Evolutionary conservation across 2,797 vertebrate species (phyloP).

Genomic region (Champsocephalus gunnari): DNA sequence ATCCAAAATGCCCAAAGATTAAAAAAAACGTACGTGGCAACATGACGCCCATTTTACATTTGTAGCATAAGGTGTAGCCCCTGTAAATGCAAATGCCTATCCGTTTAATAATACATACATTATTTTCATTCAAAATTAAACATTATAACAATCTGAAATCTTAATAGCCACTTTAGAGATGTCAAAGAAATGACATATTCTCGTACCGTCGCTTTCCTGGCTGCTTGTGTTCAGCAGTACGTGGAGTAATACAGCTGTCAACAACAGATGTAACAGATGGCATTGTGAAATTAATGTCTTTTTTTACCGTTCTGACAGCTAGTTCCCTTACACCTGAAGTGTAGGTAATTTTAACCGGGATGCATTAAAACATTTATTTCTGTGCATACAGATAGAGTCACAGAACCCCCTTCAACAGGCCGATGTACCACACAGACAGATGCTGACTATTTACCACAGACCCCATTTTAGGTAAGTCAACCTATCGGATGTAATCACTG

Average conservation of each 20-base stretch:
- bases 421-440: slow-evolving; percentile 21
- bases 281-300: slow-evolving; percentile 17
- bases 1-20: slow-evolving; percentile 48
- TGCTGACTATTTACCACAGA: slow-evolving; percentile 24
- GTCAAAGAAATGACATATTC: too few species aligned
- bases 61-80: background rate
- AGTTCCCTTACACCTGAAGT: slow-evolving; percentile 17
- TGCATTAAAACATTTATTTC: slow-evolving; percentile 27
- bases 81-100: background rate
- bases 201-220: slow-evolving; percentile 30
- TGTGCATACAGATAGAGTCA: background rate
- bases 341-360: slow-evolving; percentile 36
- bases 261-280: slow-evolving; percentile 25
- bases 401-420: slow-evolving; percentile 8
- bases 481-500: slow-evolving; percentile 36
- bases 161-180: slow-evolving; percentile 21
- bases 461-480: slow-evolving; percentile 20
- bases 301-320: slow-evolving; percentile 23
- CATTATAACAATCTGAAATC: slow-evolving; percentile 38
- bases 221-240: slow-evolving; percentile 33
- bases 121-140: slow-evolving; percentile 20
- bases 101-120: background rate
- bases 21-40: slow-evolving; percentile 37
- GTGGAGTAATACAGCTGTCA: slow-evolving; percentile 8
- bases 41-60: slow-evolving; percentile 24